Evolutionary conservation across 2,888 invertebrate genomes (phyloP).

Genomic region (Noctua janthina): DNA sequence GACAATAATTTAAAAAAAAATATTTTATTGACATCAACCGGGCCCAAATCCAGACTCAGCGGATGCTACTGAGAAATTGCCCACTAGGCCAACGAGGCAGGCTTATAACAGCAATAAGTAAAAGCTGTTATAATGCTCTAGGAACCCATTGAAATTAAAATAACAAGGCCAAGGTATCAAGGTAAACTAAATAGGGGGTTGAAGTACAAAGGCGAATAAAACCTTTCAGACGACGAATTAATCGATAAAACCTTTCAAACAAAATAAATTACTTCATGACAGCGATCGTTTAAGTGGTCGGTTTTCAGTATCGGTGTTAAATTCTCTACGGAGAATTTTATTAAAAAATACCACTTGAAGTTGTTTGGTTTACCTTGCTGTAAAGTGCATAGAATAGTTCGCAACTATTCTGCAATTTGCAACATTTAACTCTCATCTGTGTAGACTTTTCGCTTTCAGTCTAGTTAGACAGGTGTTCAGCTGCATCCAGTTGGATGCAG

Average conservation of each 20-base stretch:
- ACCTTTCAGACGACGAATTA: slow-evolving; percentile 2
- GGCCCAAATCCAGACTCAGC: too few species aligned
- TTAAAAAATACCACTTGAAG: not conserved
- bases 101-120: too few species aligned
- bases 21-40: too few species aligned
- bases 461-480: too few species aligned
- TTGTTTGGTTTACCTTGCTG: slow-evolving; percentile 3
- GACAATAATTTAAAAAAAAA: too few species aligned
- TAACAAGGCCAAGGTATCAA: not conserved
- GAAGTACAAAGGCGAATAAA: slow-evolving; percentile 4
- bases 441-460: too few species aligned
- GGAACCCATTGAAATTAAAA: not conserved
- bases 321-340: not conserved
- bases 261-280: slow-evolving; percentile 16
- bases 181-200: not conserved
- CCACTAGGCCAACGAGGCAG: too few species aligned
- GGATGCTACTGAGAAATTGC: too few species aligned
- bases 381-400: not conserved
- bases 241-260: slow-evolving; percentile 15
- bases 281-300: slow-evolving; percentile 14
- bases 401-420: not conserved
- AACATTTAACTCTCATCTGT: not conserved
- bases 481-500: too few species aligned
- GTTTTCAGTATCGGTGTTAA: slow-evolving; percentile 10
- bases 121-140: too few species aligned